Conservation (phyloP, 2,888 invertebrate genomes). For the Teleiodes luculella region DNA sequence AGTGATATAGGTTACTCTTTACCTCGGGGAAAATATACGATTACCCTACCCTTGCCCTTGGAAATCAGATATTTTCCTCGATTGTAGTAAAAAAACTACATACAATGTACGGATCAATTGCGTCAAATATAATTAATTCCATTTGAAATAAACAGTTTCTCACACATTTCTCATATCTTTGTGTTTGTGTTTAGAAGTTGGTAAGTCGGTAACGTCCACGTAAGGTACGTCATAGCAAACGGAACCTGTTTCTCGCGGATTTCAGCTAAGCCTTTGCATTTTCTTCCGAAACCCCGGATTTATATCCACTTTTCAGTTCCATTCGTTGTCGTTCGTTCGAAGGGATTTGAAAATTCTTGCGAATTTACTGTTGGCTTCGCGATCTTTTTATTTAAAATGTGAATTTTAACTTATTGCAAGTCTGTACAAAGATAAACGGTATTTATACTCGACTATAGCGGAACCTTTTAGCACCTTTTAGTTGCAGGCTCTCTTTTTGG, state of each 20-base stretch:
- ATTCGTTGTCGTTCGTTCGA: constrained; percentile 24
- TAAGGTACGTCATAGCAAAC: constrained; percentile 17
- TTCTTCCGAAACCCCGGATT: constrained; percentile 32
- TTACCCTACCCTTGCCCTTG: too few relatives aligned
- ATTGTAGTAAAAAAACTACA: too few relatives aligned
- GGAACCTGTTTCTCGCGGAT: constrained; percentile 35
- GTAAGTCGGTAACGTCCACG: background rate
- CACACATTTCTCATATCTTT: background rate
- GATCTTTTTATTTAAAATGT: constrained; percentile 5
- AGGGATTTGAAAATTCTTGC: constrained; percentile 20
- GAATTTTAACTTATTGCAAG: background rate
- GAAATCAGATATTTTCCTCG: too few relatives aligned
- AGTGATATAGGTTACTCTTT: too few relatives aligned
- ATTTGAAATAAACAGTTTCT: background rate
- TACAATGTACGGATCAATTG: too few relatives aligned
- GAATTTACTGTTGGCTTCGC: background rate
- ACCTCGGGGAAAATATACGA: too few relatives aligned
- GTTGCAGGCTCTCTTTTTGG: too few relatives aligned
- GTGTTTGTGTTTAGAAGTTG: background rate
- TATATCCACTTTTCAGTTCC: constrained; percentile 41
- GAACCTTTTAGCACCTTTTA: too few relatives aligned
- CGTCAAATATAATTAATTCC: too few relatives aligned
- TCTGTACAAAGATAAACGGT: background rate
- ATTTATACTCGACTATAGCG: background rate
- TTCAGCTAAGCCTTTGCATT: constrained; percentile 34